Evolutionary conservation across 2,888 invertebrate genomes (phyloP).

Genomic region (Nomada ruficornis): DNA sequence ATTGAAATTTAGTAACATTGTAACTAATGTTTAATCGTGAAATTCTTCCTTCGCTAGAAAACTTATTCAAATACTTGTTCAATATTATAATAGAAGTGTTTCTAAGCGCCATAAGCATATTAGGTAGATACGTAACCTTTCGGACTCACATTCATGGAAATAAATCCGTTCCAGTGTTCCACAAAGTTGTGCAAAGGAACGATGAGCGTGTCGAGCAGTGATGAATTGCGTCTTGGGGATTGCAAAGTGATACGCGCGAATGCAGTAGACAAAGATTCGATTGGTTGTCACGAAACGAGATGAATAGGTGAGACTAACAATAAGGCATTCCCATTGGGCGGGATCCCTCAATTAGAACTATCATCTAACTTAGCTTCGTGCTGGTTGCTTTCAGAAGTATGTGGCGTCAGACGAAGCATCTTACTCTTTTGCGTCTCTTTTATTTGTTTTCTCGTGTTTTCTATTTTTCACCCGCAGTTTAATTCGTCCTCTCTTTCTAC

Average conservation of each 20-base stretch:
- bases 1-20: slow-evolving; percentile 12
- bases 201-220: background rate
- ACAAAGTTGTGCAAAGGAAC: background rate
- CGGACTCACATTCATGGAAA: background rate
- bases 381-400: no score
- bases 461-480: no score
- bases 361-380: no score
- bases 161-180: slow-evolving; percentile 4
- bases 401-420: no score
- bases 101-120: background rate
- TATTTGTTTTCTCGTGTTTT: no score
- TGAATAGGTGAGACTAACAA: background rate
- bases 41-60: slow-evolving; percentile 6
- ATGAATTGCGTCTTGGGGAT: background rate
- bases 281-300: background rate
- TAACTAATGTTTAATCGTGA: slow-evolving; percentile 5
- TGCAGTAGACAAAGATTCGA: background rate
- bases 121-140: background rate
- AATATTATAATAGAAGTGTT: background rate
- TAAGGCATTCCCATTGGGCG: background rate
- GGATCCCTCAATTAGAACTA: no score
- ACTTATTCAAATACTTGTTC: slow-evolving; percentile 11
- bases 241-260: background rate
- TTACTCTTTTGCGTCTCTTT: no score
- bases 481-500: no score